Conservation (phyloP, 2,797 vertebrate genomes). For the Nasua narica region DNA sequence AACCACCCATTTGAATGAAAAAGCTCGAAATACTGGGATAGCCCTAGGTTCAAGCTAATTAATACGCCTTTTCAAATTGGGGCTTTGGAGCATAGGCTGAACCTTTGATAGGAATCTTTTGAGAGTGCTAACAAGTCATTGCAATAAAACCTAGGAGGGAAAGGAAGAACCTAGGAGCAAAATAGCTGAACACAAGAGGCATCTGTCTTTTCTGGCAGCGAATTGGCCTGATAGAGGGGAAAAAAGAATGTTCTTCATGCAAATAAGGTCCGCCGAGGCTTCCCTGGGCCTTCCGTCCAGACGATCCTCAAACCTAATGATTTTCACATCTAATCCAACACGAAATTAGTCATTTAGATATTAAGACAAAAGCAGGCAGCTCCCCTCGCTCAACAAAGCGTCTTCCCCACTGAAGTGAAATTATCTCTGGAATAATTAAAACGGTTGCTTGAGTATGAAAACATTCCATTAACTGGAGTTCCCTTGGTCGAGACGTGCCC, state of each 20-base stretch:
- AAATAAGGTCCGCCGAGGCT: constrained; percentile 58
- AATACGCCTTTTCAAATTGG: neutral
- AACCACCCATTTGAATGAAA: constrained; percentile 50
- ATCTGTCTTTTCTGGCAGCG: constrained; percentile 53
- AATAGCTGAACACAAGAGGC: constrained; percentile 27
- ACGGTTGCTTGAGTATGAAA: constrained; percentile 79
- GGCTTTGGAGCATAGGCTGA: constrained; percentile 20
- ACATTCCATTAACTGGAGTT: constrained; percentile 69
- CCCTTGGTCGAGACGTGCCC: constrained; percentile 55
- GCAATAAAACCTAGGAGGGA: neutral
- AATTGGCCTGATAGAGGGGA: neutral
- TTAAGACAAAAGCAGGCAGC: constrained; percentile 78
- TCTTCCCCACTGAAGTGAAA: constrained; percentile 75
- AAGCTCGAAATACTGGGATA: constrained; percentile 14
- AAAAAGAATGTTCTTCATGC: constrained; percentile 46
- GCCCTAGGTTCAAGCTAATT: constrained; percentile 58
- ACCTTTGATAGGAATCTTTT: constrained; percentile 45
- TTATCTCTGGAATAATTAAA: constrained; percentile 83
- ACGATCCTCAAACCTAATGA: constrained; percentile 78
- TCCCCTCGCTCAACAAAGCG: constrained; percentile 68
- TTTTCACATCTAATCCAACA: constrained; percentile 81
- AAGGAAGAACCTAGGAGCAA: constrained; percentile 29
- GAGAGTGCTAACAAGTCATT: neutral
- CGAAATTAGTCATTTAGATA: constrained; percentile 79
- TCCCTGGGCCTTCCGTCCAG: constrained; percentile 53